Percentiles rank a stretch among this genome's conserved stretches.
phyloP scores from a whole-genome alignment of 2,797 vertebrate species.

The Gymnocypris eckloni region DNA sequence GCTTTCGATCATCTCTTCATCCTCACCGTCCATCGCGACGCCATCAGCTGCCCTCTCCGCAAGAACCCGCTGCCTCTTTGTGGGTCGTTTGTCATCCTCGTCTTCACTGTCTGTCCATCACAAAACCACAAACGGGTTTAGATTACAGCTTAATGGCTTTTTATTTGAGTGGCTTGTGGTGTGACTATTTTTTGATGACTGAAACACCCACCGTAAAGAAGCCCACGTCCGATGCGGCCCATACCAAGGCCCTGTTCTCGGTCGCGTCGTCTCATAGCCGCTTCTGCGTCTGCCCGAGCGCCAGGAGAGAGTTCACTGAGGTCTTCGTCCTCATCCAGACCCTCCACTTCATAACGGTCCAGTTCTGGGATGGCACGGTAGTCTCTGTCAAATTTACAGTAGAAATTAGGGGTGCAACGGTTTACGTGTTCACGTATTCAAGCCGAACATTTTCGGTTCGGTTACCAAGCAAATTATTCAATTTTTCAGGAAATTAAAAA shows the following conservation, averaged over 20 bases:
- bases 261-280: slow-evolving; percentile 90
- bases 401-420: not conserved
- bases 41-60: slow-evolving; percentile 91
- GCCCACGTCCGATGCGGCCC: slow-evolving; percentile 86
- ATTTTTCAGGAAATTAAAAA: no score
- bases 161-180: not conserved
- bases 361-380: slow-evolving; percentile 93
- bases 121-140: not conserved
- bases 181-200: not conserved
- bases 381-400: slow-evolving; percentile 77
- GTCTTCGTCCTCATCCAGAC: slow-evolving; percentile 90
- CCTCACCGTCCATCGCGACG: slow-evolving; percentile 81
- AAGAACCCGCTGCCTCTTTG: slow-evolving; percentile 83
- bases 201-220: slow-evolving; percentile 83
- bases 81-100: slow-evolving; percentile 91
- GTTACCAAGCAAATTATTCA: no score
- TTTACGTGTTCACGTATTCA: no score
- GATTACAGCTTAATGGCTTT: not conserved
- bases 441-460: no score
- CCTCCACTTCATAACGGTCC: slow-evolving; percentile 90
- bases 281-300: slow-evolving; percentile 89
- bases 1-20: slow-evolving; percentile 98
- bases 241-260: slow-evolving; percentile 76
- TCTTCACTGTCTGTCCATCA: slow-evolving; percentile 90
- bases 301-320: slow-evolving; percentile 91